Conservation (phyloP, 2,797 vertebrate genomes). For the Helarctos malayanus region DNA sequence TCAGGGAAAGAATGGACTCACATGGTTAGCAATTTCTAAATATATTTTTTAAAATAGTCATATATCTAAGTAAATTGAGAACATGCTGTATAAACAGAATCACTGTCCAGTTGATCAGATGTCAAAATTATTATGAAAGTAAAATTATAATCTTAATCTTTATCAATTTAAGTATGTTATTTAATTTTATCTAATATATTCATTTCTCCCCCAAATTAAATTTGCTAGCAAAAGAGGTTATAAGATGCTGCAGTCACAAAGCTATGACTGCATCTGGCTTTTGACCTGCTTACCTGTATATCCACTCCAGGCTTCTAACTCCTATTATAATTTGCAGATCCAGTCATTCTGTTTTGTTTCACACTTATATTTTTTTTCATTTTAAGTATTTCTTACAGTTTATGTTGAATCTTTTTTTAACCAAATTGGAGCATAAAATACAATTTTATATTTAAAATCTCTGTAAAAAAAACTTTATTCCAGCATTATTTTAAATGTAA, state of each 20-base stretch:
- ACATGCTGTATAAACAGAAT: background rate
- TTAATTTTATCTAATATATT: slow-evolving; percentile 4
- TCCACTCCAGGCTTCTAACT: background rate
- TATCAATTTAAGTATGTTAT: background rate
- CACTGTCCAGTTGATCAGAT: background rate
- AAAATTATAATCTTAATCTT: background rate
- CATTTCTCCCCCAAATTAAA: background rate
- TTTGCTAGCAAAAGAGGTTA: background rate
- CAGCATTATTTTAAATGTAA: background rate
- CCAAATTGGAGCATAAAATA: background rate
- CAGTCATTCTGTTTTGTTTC: background rate
- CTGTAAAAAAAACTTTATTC: background rate
- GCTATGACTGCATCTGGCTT: background rate
- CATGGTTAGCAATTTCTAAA: background rate
- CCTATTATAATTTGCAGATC: background rate
- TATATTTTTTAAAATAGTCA: background rate
- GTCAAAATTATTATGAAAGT: background rate
- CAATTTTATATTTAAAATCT: background rate
- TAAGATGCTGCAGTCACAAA: background rate
- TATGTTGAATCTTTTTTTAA: background rate
- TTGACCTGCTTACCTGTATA: background rate
- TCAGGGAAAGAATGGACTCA: background rate
- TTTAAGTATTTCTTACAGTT: background rate
- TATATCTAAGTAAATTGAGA: slow-evolving; percentile 3
- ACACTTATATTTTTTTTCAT: background rate